Conservation (phyloP, 1,140 invertebrate species). For the Apis mellifera region DNA sequence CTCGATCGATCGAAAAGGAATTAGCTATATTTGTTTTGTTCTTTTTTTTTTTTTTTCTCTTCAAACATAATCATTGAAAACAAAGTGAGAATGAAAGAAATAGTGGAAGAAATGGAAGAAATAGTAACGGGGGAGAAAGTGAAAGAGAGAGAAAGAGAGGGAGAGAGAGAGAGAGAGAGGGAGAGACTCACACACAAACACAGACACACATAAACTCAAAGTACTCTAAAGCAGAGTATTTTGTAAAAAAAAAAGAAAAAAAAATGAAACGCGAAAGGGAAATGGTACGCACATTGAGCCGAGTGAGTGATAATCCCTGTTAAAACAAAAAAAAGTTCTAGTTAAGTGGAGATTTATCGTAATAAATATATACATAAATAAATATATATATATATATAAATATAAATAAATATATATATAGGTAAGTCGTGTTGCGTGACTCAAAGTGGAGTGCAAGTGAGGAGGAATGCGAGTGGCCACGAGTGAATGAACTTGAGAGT, state of each 20-base stretch:
- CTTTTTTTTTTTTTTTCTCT: not conserved
- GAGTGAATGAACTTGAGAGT: constrained; percentile 26
- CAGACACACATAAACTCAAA: constrained; percentile 10
- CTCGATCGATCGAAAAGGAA: constrained; percentile 11
- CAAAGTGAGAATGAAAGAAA: not conserved
- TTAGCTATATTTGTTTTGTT: not conserved
- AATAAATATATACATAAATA: constrained; percentile 53
- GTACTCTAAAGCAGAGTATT: not conserved
- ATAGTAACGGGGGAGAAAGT: not conserved
- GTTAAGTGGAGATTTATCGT: constrained; percentile 64
- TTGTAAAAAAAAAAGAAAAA: not conserved
- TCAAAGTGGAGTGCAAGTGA: constrained; percentile 26
- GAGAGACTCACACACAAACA: not conserved
- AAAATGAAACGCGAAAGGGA: constrained; percentile 23
- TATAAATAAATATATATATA: constrained; percentile 50
- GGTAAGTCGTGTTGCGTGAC: constrained; percentile 56
- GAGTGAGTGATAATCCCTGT: constrained; percentile 75
- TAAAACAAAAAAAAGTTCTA: constrained; percentile 59
- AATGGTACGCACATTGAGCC: constrained; percentile 75
- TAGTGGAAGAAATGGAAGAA: constrained; percentile 9
- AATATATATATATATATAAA: constrained; percentile 45
- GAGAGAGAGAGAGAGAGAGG: not conserved
- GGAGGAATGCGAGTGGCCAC: constrained; percentile 15
- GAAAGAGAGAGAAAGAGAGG: not conserved
- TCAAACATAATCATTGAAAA: not conserved